Conservation (phyloP, 2,888 invertebrate genomes). For the Phlogophora meticulosa region DNA sequence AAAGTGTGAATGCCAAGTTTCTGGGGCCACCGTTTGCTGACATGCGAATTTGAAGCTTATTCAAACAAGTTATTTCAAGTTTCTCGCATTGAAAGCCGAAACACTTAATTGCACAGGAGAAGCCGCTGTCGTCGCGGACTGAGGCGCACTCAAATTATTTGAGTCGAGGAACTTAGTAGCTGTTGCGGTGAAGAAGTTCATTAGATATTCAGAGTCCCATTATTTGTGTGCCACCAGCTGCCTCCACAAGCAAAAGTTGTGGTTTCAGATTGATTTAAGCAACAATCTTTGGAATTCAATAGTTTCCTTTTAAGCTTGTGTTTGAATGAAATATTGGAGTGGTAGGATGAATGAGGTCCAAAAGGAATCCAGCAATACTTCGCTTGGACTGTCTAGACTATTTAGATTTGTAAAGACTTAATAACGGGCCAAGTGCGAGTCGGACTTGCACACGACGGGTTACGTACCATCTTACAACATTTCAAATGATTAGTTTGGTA, state of each 20-base stretch:
- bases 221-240: slow-evolving; percentile 74
- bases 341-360: slow-evolving; percentile 40
- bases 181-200: slow-evolving; percentile 78
- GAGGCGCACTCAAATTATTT: slow-evolving; percentile 77
- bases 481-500: no score
- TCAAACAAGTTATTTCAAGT: slow-evolving; percentile 79
- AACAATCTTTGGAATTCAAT: slow-evolving; percentile 71
- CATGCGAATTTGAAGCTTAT: slow-evolving; percentile 71
- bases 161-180: slow-evolving; percentile 72
- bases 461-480: no score
- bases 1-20: slow-evolving; percentile 57
- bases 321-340: slow-evolving; percentile 71
- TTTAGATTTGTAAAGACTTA: no score
- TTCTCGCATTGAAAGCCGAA: slow-evolving; percentile 81
- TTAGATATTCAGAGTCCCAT: slow-evolving; percentile 80
- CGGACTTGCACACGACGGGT: no score
- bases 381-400: no score
- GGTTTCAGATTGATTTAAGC: slow-evolving; percentile 76
- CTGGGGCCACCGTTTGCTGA: slow-evolving; percentile 53
- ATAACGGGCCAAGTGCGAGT: no score
- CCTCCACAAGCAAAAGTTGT: slow-evolving; percentile 68
- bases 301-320: slow-evolving; percentile 64
- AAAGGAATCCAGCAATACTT: not conserved
- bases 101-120: slow-evolving; percentile 81
- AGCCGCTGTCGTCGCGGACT: slow-evolving; percentile 68